Evolutionary conservation across 1,140 invertebrate species (phyloP).

Genomic region (Ericerus pela): DNA sequence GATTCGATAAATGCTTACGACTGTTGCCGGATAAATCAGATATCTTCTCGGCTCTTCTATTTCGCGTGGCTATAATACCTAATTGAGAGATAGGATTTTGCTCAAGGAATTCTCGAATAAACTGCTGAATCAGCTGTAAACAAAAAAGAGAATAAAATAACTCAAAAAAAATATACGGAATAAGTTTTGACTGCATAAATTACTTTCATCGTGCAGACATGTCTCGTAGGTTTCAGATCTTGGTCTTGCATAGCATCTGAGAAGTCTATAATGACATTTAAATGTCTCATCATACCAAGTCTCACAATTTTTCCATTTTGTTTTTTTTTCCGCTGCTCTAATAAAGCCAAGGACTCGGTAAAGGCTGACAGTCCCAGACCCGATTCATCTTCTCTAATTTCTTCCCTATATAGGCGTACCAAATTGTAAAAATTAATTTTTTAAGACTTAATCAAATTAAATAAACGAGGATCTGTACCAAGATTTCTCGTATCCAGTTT

Average conservation of each 20-base stretch:
- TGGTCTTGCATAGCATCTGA: constrained; percentile 86
- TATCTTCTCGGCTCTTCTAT: constrained; percentile 80
- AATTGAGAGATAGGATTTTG: constrained; percentile 97
- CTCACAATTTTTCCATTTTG: constrained; percentile 56
- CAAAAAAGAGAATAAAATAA: too few relatives aligned
- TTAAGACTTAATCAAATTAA: constrained; percentile 8
- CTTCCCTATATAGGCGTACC: constrained; percentile 53
- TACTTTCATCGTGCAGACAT: constrained; percentile 77
- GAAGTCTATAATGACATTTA: constrained; percentile 81
- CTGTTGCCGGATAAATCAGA: constrained; percentile 73
- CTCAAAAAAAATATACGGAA: too few relatives aligned
- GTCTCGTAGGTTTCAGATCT: constrained; percentile 87
- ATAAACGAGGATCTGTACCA: constrained; percentile 47
- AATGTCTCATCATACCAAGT: constrained; percentile 91
- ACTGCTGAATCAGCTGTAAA: constrained; percentile 81
- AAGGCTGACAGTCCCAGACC: constrained; percentile 71
- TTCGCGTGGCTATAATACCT: constrained; percentile 77
- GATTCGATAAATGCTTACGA: constrained; percentile 44
- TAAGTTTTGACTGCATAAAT: too few relatives aligned
- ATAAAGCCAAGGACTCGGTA: constrained; percentile 29
- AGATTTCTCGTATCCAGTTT: constrained; percentile 92
- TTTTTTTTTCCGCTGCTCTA: constrained; percentile 82
- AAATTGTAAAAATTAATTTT: neutral
- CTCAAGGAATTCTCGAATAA: constrained; percentile 94
- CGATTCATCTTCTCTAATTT: constrained; percentile 88